These are phyloP conservation scores for Ochotona princeps DNA, from an alignment of 2,113 vertebrate species.

Conservation along the genomic window DNA sequence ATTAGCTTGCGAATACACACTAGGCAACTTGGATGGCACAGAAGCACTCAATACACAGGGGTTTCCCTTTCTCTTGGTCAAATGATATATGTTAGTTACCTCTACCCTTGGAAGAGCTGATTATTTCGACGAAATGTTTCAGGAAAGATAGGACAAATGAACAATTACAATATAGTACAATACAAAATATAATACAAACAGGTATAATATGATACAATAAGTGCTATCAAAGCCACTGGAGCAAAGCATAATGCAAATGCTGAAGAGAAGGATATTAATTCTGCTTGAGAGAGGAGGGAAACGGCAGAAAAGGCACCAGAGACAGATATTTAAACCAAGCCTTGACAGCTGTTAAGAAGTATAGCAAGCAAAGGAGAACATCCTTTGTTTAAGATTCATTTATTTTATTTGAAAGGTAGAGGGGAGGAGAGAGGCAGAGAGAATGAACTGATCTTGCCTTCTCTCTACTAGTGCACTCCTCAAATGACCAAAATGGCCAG, in stretches of 20 bases:
- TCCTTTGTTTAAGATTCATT: background rate
- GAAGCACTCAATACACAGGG: background rate
- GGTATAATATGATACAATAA: background rate
- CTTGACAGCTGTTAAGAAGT: conserved; percentile 20
- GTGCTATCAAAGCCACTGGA: background rate
- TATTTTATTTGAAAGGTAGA: no score
- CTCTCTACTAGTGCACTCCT: no score
- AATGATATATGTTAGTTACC: background rate
- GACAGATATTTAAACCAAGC: background rate
- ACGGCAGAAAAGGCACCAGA: background rate
- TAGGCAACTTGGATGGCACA: background rate
- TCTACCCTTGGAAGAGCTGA: background rate
- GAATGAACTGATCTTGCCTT: no score
- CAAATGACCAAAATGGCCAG: no score
- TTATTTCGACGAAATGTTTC: conserved; percentile 41
- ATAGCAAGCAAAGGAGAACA: conserved; percentile 32
- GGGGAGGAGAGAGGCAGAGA: no score
- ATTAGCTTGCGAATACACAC: conserved; percentile 19
- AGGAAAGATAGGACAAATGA: background rate
- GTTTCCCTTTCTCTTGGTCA: background rate
- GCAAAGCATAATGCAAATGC: background rate
- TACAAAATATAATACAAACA: background rate
- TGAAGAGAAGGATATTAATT: background rate
- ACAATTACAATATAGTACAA: background rate
- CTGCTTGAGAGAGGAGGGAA: background rate